Conservation (phyloP, 2,888 invertebrate species). For the Heteropelma amictum region DNA sequence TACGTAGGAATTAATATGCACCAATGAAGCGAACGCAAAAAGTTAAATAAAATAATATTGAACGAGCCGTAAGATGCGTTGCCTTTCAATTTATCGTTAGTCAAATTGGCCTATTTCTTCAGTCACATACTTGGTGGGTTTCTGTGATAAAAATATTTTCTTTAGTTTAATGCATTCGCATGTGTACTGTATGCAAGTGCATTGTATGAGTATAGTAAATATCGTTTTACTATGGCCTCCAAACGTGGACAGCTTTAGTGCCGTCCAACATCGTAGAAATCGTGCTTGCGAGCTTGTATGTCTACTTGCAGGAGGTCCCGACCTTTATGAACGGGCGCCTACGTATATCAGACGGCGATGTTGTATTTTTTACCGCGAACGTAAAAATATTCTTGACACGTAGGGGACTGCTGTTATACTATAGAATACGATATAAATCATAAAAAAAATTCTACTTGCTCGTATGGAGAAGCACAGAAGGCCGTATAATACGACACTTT, state of each 20-base stretch:
- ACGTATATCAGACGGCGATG: conserved; percentile 21
- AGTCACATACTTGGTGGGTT: no score
- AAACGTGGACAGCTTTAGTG: conserved; percentile 15
- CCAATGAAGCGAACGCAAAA: no score
- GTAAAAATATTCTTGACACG: conserved; percentile 49
- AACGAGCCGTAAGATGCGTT: no score
- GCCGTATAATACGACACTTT: neutral
- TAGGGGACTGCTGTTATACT: neutral
- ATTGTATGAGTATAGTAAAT: conserved; percentile 2
- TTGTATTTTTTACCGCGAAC: conserved; percentile 39
- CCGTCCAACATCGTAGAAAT: conserved; percentile 2
- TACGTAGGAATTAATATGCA: no score
- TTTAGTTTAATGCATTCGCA: neutral
- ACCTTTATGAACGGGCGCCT: conserved; percentile 48
- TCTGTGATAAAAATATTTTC: neutral
- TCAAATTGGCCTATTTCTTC: no score
- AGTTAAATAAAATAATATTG: no score
- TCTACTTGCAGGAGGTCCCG: conserved; percentile 35
- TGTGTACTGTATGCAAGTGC: neutral
- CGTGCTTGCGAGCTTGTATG: neutral
- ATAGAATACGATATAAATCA: neutral
- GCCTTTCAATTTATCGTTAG: no score
- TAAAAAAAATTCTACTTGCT: neutral
- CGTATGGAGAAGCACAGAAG: neutral
- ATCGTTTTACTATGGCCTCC: conserved; percentile 42